Conservation (phyloP, 1,140 invertebrate genomes). For the Probaryconus sp. region DNA sequence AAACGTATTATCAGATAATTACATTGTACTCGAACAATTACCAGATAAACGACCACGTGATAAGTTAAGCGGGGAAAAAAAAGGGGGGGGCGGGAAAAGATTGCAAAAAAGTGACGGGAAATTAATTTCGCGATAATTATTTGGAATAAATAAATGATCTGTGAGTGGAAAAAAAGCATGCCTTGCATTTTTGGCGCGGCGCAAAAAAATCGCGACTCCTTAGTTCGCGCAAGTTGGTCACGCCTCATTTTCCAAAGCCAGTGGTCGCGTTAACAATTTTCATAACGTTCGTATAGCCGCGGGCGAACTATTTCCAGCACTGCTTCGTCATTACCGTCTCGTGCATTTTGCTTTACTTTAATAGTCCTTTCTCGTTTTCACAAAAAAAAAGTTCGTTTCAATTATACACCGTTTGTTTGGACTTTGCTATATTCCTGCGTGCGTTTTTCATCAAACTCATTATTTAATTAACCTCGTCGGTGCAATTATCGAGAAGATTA, state of each 20-base stretch:
- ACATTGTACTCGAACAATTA: conserved; percentile 27
- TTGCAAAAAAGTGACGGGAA: too few species aligned
- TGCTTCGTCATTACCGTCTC: conserved; percentile 20
- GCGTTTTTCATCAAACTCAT: not conserved
- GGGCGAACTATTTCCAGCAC: conserved; percentile 18
- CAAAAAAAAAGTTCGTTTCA: too few species aligned
- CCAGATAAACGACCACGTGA: not conserved
- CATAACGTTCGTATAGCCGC: conserved; percentile 2
- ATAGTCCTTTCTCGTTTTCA: not conserved
- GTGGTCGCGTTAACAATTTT: conserved; percentile 20
- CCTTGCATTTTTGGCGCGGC: conserved; percentile 9
- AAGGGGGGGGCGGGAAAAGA: too few species aligned
- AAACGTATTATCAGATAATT: conserved; percentile 40
- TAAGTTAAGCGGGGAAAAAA: too few species aligned
- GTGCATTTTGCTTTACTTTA: conserved; percentile 2
- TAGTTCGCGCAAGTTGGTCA: conserved; percentile 9
- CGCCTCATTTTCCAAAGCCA: conserved; percentile 25
- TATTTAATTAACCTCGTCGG: conserved; percentile 2
- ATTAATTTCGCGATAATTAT: too few species aligned
- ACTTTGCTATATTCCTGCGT: too few species aligned
- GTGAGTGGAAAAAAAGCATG: too few species aligned
- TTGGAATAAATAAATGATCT: too few species aligned
- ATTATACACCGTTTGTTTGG: conserved; percentile 2
- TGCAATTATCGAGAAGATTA: too few species aligned
- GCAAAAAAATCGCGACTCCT: conserved; percentile 24